Base-by-base conservation (phyloP, 2,797 vertebrate genomes). In the Aplochiton taeniatus region DNA sequence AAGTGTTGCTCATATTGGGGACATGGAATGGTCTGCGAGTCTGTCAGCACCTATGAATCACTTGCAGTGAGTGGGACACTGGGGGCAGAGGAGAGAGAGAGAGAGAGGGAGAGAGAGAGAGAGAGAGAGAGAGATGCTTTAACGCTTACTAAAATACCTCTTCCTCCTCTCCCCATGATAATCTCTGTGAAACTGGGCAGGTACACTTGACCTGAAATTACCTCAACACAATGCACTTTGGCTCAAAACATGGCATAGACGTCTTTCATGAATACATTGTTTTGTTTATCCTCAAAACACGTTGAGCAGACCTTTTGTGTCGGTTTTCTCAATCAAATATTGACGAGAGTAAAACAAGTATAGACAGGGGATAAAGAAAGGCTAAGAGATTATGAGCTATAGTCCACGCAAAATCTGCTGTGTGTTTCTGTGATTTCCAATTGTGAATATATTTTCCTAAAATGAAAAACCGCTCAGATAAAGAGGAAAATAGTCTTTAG, bases 1-100 rank as follows among this genome's bases (percentile, higher is more conserved):
- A 86, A 78, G 69, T 74, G 77, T 63, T 63, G 63, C 41, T 55
- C 74, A 53, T 46, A 61, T 47, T 54, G 62, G 63, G 60, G 48
- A 66, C 11, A 61, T 50, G 12, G 67, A 59, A 54, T 4, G 41
- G 31, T 41, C 61, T 12, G 56, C 13, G 17, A 11, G 17, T 20
- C 58, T 65, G 71, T 69, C 80, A 19, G 11, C 68, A 70, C 47
- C 56, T 56, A n/a, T 42, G 41, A 55, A 45, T 63, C 48, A 49
- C 57, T 48, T 52, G 52, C 17, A 11, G 51, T 20, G 11, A 42
- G 62, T 11, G 61, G 64, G 60, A 45, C 62, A 58, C 16, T 59
- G 53, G 20, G 43, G 61, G 56, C 67, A 57, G 60, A 79, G 62
- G 41, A 68, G 20, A 43, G 63, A 62, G 11, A 43, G 62, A 56